Conservation (phyloP, 2,888 invertebrate genomes). For the Protula sp. region DNA sequence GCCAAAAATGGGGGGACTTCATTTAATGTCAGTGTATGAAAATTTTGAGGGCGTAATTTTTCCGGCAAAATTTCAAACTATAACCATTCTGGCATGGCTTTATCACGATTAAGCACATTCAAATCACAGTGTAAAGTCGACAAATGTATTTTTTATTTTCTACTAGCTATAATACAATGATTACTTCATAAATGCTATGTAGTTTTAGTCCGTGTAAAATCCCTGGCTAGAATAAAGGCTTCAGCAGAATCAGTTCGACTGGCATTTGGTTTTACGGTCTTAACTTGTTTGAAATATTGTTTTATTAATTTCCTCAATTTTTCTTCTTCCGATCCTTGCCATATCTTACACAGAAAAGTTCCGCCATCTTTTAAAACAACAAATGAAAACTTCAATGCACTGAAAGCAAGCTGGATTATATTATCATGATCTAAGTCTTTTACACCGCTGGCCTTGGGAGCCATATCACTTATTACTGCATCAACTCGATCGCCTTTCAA, state of each 20-base stretch:
- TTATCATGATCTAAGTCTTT: slow-evolving; percentile 75
- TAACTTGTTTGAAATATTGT: slow-evolving; percentile 69
- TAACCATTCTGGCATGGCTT: too few species aligned
- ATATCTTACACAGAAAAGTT: slow-evolving; percentile 75
- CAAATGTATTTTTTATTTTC: too few species aligned
- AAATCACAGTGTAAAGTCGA: too few species aligned
- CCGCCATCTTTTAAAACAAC: slow-evolving; percentile 63
- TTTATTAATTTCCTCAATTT: slow-evolving; percentile 58
- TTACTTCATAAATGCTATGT: too few species aligned
- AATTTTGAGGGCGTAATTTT: too few species aligned
- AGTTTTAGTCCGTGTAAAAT: too few species aligned
- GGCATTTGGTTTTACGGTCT: slow-evolving; percentile 73
- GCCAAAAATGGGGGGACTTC: too few species aligned
- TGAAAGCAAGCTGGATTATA: slow-evolving; percentile 75
- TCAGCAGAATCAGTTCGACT: slow-evolving; percentile 84
- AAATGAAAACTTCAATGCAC: slow-evolving; percentile 73
- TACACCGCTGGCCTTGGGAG: slow-evolving; percentile 83
- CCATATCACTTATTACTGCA: slow-evolving; percentile 89
- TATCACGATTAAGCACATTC: too few species aligned
- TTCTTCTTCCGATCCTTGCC: slow-evolving; percentile 73
- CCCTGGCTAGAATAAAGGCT: slow-evolving; percentile 73
- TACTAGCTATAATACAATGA: too few species aligned
- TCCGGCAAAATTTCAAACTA: too few species aligned
- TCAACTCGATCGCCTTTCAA: slow-evolving; percentile 61
- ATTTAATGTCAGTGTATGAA: too few species aligned